Base-by-base conservation (phyloP, 2,113 vertebrate genomes). In the Proteles cristata region DNA sequence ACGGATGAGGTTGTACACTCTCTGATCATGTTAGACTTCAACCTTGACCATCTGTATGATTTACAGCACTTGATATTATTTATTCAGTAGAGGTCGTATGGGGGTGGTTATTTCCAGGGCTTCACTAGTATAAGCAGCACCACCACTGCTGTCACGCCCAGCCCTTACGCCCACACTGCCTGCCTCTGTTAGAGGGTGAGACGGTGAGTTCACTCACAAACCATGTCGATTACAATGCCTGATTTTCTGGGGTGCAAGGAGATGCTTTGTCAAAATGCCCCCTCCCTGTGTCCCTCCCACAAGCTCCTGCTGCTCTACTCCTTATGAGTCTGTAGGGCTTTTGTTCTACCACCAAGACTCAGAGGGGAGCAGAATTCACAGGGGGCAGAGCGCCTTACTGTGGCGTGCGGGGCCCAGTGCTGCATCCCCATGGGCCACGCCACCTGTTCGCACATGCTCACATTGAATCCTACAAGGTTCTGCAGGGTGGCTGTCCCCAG, bases 361-460 rank as follows among this genome's bases (percentile, higher is more conserved):
- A 1, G 23, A 50, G 31, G 35, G 9, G 61, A 92, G 39, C 73
- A 90, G 87, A 74, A 35, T 55, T 55, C 48, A 3, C 3, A 0
- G 16, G 71, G 5, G 10, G 35, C 69, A 21, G 80, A 39, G 48
- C 0, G 25, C 35, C n/a, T 17, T 4, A 11, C 0, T 2, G 31
- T 4, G 5, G 1, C 0, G 4, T 3, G 17, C 12, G 3, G 2
- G 21, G 25, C 26, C 3, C 0, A 0, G 45, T 4, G 25, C 77
- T 74, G 28, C 5, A 2, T 5, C 53, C 21, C 71, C 43, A 19
- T 23, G 68, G 71, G 48, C 48, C 3, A 23, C 55, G 35, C 43
- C 80, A 12, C 61, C 31, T 5, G 10, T 68, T 33, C 0, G 58
- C 35, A 90, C 4, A 28, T 2, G 0, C 50, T 25, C 31, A 5